These are phyloP conservation scores for Mus spretus DNA, from an alignment of 2,797 vertebrate genomes.

Conservation along the genomic window DNA sequence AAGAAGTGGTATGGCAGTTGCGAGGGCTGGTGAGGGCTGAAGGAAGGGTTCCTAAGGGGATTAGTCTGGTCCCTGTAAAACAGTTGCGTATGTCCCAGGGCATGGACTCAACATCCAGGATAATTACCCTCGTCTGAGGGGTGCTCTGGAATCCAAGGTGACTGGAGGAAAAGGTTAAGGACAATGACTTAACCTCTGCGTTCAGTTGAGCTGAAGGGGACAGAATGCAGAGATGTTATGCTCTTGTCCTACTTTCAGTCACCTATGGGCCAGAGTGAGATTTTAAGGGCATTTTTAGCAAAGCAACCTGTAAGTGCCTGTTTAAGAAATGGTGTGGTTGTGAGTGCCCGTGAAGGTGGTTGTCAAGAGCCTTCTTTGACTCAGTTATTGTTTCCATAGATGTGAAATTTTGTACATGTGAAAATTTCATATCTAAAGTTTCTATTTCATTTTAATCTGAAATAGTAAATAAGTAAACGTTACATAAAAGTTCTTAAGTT, in stretches of 20 bases:
- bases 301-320: neutral
- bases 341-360: slow-evolving; percentile 12
- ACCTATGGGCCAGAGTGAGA: neutral
- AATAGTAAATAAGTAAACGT: slow-evolving; percentile 40
- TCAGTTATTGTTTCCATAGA: neutral
- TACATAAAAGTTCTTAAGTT: slow-evolving; percentile 35
- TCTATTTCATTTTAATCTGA: slow-evolving; percentile 45
- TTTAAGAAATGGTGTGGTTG: slow-evolving; percentile 23
- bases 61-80: neutral
- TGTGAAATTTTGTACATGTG: slow-evolving; percentile 38
- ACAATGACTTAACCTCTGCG: neutral
- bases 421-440: neutral
- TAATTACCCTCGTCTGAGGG: neutral
- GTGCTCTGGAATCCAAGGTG: neutral
- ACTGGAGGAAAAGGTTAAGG: neutral
- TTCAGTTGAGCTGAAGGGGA: neutral
- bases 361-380: slow-evolving; percentile 5
- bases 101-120: neutral
- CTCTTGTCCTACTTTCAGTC: neutral
- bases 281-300: neutral
- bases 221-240: neutral
- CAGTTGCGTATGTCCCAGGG: neutral
- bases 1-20: neutral
- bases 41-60: neutral
- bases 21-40: neutral